Evolutionary conservation across 2,113 vertebrate species (phyloP).

Genomic region (Chionis minor): DNA sequence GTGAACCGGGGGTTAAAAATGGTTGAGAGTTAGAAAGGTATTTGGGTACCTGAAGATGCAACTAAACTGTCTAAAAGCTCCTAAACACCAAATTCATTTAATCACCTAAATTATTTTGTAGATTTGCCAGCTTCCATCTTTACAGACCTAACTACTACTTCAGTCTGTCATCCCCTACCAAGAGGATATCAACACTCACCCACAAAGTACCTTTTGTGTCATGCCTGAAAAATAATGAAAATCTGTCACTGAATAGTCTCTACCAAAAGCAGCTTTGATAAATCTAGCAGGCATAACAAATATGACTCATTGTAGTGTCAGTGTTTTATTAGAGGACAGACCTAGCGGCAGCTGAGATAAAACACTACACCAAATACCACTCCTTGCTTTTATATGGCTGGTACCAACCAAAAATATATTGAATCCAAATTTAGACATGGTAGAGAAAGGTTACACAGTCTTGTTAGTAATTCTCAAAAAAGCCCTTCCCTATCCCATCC

Average conservation of each 20-base stretch:
- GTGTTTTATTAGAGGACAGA: neutral
- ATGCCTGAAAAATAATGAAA: neutral
- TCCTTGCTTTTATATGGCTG: neutral
- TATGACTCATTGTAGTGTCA: neutral
- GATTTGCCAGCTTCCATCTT: neutral
- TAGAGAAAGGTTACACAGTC: neutral
- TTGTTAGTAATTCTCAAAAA: neutral
- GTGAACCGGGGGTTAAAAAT: neutral
- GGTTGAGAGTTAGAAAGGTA: neutral
- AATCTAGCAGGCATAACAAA: slow-evolving; percentile 18
- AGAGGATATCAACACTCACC: neutral
- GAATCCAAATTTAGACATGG: neutral
- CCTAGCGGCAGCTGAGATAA: neutral
- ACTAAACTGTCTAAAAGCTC: neutral
- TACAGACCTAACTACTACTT: neutral
- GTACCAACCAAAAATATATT: slow-evolving; percentile 17
- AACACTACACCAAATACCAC: slow-evolving; percentile 5
- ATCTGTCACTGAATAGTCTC: neutral
- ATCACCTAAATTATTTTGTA: neutral
- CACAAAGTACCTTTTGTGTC: neutral
- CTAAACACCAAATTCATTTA: neutral
- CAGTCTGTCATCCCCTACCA: neutral
- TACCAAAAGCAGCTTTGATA: neutral
- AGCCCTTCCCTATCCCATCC: neutral
- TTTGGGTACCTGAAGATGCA: neutral